A percentile compares a stretch with the other conserved stretches of the same genome.
phyloP scores from a whole-genome alignment of 2,888 invertebrate species.

The Lithophane socia region DNA sequence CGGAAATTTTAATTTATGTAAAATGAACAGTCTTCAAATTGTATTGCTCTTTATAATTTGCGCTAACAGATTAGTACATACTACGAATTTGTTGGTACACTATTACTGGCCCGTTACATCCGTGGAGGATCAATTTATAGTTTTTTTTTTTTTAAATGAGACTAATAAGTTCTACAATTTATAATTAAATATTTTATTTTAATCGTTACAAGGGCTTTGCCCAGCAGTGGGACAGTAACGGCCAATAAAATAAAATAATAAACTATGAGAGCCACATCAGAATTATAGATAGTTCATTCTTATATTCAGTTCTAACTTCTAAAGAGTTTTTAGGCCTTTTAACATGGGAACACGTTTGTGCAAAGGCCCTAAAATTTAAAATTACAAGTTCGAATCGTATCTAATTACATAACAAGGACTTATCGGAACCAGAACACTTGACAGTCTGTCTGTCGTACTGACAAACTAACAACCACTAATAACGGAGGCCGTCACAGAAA shows the following conservation, averaged over 20 bases:
- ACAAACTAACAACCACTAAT: background rate
- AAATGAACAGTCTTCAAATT: slow-evolving; percentile 52
- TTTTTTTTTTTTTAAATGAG: background rate
- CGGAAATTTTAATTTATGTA: slow-evolving; percentile 38
- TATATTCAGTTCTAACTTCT: slow-evolving; percentile 21
- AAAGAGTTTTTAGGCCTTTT: slow-evolving; percentile 12
- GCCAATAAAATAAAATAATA: background rate
- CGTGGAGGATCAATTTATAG: background rate
- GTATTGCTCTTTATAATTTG: slow-evolving; percentile 41
- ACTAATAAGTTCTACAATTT: background rate
- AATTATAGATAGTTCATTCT: slow-evolving; percentile 19
- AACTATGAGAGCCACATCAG: slow-evolving; percentile 39
- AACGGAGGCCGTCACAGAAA: background rate
- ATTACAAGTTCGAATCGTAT: slow-evolving; percentile 31
- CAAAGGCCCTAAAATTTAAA: slow-evolving; percentile 9
- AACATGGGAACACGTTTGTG: background rate
- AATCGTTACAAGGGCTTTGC: background rate
- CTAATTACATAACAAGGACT: slow-evolving; percentile 10
- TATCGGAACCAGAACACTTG: background rate
- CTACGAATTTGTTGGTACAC: background rate
- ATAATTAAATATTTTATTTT: background rate
- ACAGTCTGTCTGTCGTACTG: background rate
- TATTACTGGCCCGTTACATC: background rate
- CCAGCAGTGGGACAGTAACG: too few species aligned
- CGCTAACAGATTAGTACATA: background rate